Base-by-base conservation (phyloP, 2,113 vertebrate species). In the Suricata suricatta region DNA sequence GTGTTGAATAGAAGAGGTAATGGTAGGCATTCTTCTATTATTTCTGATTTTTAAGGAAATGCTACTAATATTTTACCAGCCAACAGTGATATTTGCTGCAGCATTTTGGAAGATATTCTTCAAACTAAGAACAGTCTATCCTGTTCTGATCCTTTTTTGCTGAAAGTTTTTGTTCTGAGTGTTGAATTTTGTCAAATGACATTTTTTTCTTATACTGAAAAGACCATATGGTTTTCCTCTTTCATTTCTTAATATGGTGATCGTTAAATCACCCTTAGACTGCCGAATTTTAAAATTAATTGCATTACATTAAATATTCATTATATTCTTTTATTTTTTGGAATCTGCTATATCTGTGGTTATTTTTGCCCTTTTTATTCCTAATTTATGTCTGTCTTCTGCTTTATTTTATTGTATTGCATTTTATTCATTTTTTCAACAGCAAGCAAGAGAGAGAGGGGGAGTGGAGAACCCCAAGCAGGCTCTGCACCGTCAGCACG, bases 81-180 rank as follows among this genome's bases (percentile, higher is more conserved):
- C 41, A 68, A 54, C 44, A 79, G 4, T 72, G 83, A 66, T 85
- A 54, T 82, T 85, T 90, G 44, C 23, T 57, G 2, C 5, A 86
- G 33, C 60, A 33, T 79, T 83, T 93, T 64, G 63, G 33, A 71
- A 82, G 38, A 29, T 41, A 86, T 1, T 3, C 23, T 77, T 90
- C 57, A 90, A 74, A 82, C 64, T 90, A 82, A 87, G 47, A 90
- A 97, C 33, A 25, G 72, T 71, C 29, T 79, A 81, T 90, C 47
- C 17, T 68, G 14, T 88, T 74, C n/a, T 44, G 33, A 29, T 60
- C 7, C 19, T 47, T 35, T 96, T 79, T 93, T 54, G 84, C 44
- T 96, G 68, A 66, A 89, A 72, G 64, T 89, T 85, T 83, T 88
- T 77, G 54, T 47, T n/a, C 52, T 52, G 12, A 71, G 3, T 88